Evolutionary conservation across 2,113 vertebrate genomes (phyloP).

Genomic region (Naja naja): DNA sequence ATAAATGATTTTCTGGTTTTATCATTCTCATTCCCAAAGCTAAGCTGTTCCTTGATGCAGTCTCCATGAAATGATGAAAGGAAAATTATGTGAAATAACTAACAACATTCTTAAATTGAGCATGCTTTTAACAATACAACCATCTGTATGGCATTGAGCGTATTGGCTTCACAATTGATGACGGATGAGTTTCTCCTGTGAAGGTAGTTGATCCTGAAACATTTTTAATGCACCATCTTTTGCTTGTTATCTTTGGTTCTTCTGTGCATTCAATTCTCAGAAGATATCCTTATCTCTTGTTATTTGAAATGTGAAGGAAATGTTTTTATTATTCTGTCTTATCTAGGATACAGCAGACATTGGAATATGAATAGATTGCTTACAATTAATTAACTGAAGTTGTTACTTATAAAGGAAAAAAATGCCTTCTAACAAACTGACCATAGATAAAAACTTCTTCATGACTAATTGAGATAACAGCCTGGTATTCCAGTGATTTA

Average conservation of each 20-base stretch:
- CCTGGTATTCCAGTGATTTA: constrained; percentile 31
- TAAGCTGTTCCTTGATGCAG: neutral
- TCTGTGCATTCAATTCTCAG: neutral
- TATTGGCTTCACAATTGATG: neutral
- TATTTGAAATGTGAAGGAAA: constrained; percentile 13
- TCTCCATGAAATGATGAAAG: neutral
- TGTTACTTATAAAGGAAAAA: constrained; percentile 18
- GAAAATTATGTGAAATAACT: neutral
- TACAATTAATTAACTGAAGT: constrained; percentile 49
- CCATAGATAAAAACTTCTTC: constrained; percentile 28
- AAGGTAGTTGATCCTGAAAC: constrained; percentile 14
- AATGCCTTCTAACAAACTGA: constrained; percentile 48
- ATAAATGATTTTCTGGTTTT: neutral
- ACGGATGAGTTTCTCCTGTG: neutral
- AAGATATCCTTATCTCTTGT: neutral
- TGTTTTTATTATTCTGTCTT: constrained; percentile 8
- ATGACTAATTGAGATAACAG: constrained; percentile 37
- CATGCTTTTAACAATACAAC: constrained; percentile 15
- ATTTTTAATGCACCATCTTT: neutral
- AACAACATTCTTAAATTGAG: neutral
- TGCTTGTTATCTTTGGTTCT: neutral
- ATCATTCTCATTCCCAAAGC: neutral
- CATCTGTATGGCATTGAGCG: neutral
- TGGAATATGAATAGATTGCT: constrained; percentile 28
- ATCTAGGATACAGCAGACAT: constrained; percentile 31